phyloP scores from a whole-genome alignment of 2,797 vertebrate species.

The Tolypeutes matacus region DNA sequence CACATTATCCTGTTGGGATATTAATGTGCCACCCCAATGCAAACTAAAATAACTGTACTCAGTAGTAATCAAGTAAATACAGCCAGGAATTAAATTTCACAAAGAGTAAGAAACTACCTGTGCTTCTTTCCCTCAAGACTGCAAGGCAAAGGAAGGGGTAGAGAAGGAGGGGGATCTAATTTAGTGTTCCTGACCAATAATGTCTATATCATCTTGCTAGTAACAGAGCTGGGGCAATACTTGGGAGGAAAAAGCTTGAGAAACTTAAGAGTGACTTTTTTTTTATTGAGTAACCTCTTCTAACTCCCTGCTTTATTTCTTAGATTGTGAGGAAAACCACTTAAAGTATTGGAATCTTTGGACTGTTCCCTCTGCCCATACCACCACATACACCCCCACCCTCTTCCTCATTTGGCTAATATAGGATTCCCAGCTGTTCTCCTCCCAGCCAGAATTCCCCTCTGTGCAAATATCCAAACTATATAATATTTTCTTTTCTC shows the following conservation, averaged over 20 bases:
- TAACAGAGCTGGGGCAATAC: neutral
- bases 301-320: neutral
- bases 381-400: rapidly evolving
- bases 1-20: neutral
- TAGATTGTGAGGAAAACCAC: neutral
- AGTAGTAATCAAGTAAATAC: neutral
- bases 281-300: neutral
- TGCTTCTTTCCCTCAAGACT: neutral
- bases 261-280: neutral
- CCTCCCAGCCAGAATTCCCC: neutral
- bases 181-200: neutral
- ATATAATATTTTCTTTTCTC: neutral
- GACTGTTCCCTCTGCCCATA: neutral
- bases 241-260: neutral
- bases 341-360: neutral
- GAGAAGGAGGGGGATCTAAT: neutral
- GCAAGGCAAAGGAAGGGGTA: neutral
- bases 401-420: neutral
- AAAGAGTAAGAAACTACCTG: neutral
- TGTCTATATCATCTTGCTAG: neutral
- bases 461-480: neutral
- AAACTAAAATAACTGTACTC: neutral
- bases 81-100: neutral
- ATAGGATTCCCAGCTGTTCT: neutral
- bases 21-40: neutral